A percentile compares a stretch with the other conserved stretches of the same genome.
Conservation (phyloP, 2,113 vertebrate species). For the Semnornis frantzii region DNA sequence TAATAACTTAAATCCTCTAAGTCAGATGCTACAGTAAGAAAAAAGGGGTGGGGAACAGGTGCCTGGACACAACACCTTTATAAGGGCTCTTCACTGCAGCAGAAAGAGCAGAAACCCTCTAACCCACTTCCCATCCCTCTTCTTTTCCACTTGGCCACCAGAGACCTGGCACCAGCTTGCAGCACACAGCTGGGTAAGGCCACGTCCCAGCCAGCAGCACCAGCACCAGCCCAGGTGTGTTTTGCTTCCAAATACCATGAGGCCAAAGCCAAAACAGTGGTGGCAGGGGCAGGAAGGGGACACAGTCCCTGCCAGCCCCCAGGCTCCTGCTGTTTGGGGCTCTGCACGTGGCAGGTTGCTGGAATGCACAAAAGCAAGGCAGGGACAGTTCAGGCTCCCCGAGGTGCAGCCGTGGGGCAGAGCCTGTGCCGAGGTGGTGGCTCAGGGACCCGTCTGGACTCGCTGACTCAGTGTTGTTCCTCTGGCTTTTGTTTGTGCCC, state of each 20-base stretch:
- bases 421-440: neutral
- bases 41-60: neutral
- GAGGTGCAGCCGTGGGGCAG: neutral
- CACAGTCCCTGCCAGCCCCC: neutral
- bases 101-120: neutral
- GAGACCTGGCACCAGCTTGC: neutral
- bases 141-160: neutral
- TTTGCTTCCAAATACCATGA: neutral
- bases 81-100: neutral
- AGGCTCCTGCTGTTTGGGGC: neutral
- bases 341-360: neutral
- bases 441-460: neutral
- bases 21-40: neutral
- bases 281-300: neutral
- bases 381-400: neutral
- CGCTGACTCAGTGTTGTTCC: neutral
- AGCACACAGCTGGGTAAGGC: neutral
- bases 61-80: neutral
- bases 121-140: rapidly evolving
- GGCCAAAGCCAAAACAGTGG: neutral
- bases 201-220: neutral
- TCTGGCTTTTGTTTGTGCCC: neutral
- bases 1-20: neutral
- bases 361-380: neutral
- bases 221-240: neutral